Percentiles rank a stretch among this genome's conserved stretches.
These are phyloP conservation scores for Arge pagana DNA, from an alignment of 2,888 invertebrate genomes.

Conservation along the genomic window DNA sequence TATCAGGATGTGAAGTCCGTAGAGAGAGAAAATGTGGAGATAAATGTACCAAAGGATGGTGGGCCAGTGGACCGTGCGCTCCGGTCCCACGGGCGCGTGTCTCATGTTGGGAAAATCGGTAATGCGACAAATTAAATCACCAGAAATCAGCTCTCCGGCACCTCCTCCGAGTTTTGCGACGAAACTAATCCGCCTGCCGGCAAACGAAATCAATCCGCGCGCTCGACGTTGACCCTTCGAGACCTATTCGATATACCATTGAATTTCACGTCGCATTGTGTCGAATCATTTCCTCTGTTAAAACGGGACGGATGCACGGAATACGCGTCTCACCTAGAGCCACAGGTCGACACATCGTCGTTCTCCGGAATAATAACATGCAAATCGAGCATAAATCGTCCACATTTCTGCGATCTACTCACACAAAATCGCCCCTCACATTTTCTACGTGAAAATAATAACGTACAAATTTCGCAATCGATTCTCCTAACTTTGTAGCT, in stretches of 20 bases:
- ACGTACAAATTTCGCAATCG: too few relatives aligned
- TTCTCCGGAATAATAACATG: too few relatives aligned
- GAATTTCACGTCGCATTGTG: slow-evolving; percentile 35
- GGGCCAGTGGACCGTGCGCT: slow-evolving; percentile 69
- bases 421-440: too few relatives aligned
- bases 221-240: slow-evolving; percentile 42
- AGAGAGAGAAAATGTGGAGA: slow-evolving; percentile 70
- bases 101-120: background rate
- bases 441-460: too few relatives aligned
- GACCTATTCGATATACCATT: slow-evolving; percentile 46
- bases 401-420: too few relatives aligned
- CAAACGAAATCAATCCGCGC: background rate
- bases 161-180: background rate
- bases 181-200: slow-evolving; percentile 5
- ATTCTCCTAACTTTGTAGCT: too few relatives aligned
- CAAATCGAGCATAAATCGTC: too few relatives aligned
- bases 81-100: slow-evolving; percentile 8
- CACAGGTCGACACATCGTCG: too few relatives aligned
- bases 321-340: too few relatives aligned
- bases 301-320: too few relatives aligned
- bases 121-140: background rate
- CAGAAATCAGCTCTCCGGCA: background rate
- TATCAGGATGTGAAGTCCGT: slow-evolving; percentile 67
- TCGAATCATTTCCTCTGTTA: slow-evolving; percentile 50
- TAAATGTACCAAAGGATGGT: slow-evolving; percentile 76